Base-by-base conservation (phyloP, 2,888 invertebrate species). In the Ophion obscuratus region DNA sequence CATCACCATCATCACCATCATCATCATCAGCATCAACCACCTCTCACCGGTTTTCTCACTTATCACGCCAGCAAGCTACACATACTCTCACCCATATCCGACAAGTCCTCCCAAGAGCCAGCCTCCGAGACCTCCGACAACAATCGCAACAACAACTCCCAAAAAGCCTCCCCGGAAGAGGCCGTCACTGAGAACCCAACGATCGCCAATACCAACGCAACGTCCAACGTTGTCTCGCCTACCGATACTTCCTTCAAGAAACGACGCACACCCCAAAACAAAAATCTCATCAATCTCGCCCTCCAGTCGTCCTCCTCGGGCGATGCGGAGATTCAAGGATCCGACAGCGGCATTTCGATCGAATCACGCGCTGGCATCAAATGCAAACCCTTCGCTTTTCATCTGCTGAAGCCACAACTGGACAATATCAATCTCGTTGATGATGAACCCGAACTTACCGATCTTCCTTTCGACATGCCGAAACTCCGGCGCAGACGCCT, bases 401-500 rank as follows among this genome's bases (percentile, higher is more conserved):
- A 95, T 83, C 90, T 95, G 86, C 92, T 95, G 59, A 95, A 95
- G 87, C 96, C 96, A 87, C 95, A 95, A 87, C 94, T 95, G 86
- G 96, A 96, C 77, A 93, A 93, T 67, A 91, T 92, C 62, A 93
- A 92, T 82, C 88, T 92, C 17, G 90, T 91, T 57, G 93, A 94
- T 66, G 93, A 93, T 62, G 95, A 95, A 57, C 96, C 96, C 78
- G 97, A 97, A 91, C 94, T 97, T 87, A 96, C 96, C 44, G 97
- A 98, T 94, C 95, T 98, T 89, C 98, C 98, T 2, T 98, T 98
- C 91, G 98, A 98, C 91, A 98, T 98, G 98, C 98, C 98, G 73
- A 98, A 98, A 93, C 94, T 98, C 88, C 95, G 97, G 83, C 95
- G 97, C 87, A 94, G 96, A 90, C 95, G 96, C 90, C 94, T 96